Percentiles rank a stretch among this genome's conserved stretches.
phyloP scores from a whole-genome alignment of 2,113 vertebrate genomes.

The Protobothrops mucrosquamatus region DNA sequence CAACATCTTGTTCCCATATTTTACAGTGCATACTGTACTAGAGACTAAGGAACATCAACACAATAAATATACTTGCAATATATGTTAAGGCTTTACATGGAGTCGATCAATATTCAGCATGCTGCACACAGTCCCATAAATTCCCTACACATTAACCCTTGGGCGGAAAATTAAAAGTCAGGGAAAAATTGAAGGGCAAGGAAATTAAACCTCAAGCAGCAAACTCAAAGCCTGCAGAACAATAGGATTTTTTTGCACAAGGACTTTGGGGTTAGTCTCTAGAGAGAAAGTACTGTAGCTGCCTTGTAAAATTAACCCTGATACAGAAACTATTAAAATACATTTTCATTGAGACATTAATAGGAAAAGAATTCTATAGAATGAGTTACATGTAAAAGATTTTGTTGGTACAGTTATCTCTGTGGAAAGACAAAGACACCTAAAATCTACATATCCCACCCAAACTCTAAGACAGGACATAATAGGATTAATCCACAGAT shows the following conservation, averaged over 20 bases:
- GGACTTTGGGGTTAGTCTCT: not conserved
- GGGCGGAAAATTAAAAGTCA: constrained; percentile 18
- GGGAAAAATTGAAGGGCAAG: not conserved
- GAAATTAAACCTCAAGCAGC: constrained; percentile 4
- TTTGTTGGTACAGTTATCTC: constrained; percentile 54
- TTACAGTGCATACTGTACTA: not conserved
- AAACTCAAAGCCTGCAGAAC: constrained; percentile 10
- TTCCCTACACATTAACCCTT: not conserved
- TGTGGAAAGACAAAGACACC: too few relatives aligned
- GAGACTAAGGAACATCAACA: not conserved
- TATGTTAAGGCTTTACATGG: not conserved
- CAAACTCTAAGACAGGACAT: too few relatives aligned
- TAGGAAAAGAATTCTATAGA: constrained; percentile 22
- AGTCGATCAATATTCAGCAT: not conserved
- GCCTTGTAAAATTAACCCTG: constrained; percentile 47
- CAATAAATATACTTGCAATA: not conserved
- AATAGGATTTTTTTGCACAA: not conserved
- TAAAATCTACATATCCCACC: too few relatives aligned
- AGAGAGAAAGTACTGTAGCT: constrained; percentile 14
- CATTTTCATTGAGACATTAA: constrained; percentile 49
- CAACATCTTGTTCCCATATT: not conserved
- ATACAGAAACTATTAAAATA: constrained; percentile 31
- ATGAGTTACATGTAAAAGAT: constrained; percentile 51
- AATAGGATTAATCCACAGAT: too few relatives aligned
- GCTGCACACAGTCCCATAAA: not conserved